Conservation (phyloP, 2,797 vertebrate species). For the Sebastes ruberrimus region DNA sequence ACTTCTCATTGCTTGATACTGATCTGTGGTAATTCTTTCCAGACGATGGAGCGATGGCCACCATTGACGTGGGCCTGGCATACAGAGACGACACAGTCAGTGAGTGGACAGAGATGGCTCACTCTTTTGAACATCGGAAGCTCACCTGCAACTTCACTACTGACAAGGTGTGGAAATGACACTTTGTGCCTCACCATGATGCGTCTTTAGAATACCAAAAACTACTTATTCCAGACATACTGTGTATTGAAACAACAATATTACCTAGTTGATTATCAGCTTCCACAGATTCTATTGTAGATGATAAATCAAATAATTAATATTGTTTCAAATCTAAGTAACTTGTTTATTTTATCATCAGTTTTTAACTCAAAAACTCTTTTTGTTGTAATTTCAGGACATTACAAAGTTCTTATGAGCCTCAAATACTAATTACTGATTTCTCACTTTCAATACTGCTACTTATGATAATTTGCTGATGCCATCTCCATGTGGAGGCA, state of each 20-base stretch:
- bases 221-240: not conserved
- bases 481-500: not conserved
- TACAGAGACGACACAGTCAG: constrained; percentile 88
- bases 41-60: constrained; percentile 90
- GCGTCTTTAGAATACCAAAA: not conserved
- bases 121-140: constrained; percentile 89
- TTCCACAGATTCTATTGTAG: not conserved
- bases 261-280: not conserved
- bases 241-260: not conserved
- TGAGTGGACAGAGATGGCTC: constrained; percentile 94
- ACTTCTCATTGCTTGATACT: not conserved
- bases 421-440: not conserved
- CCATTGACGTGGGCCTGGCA: constrained; percentile 90
- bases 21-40: not conserved
- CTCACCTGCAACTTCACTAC: constrained; percentile 90
- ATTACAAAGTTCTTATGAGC: not conserved
- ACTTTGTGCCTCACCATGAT: not conserved
- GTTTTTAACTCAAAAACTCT: not conserved
- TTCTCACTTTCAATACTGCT: not conserved
- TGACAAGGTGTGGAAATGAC: constrained; percentile 80
- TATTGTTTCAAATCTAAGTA: not conserved
- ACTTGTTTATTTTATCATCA: not conserved
- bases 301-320: not conserved
- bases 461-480: not conserved
- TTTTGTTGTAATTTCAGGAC: not conserved